Conservation (phyloP, 2,888 invertebrate genomes). For the Epistrophe eligans region DNA sequence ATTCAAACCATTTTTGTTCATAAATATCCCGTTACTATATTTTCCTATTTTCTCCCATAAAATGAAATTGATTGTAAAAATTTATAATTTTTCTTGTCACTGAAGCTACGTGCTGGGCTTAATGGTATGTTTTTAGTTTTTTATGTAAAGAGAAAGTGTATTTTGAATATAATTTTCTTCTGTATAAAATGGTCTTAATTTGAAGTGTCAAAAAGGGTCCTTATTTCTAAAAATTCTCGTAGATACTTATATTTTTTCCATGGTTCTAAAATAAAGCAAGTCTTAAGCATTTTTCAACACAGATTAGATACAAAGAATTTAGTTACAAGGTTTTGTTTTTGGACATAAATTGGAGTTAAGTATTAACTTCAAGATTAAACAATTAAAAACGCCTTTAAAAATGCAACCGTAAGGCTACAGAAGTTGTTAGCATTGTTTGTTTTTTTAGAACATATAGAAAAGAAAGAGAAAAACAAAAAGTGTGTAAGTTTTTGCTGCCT, state of each 20-base stretch:
- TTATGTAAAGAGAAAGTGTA: conserved; percentile 6
- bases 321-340: conserved; percentile 40
- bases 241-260: neutral
- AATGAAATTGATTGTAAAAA: too few relatives aligned
- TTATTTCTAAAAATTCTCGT: neutral
- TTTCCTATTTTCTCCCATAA: too few relatives aligned
- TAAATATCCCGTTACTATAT: too few relatives aligned
- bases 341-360: conserved; percentile 54
- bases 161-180: conserved; percentile 19
- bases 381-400: conserved; percentile 29
- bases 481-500: conserved; percentile 50
- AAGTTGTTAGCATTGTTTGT: conserved; percentile 46
- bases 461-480: conserved; percentile 45
- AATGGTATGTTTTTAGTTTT: neutral
- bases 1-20: too few relatives aligned
- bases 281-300: conserved; percentile 57
- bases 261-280: conserved; percentile 38
- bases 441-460: conserved; percentile 51
- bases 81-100: neutral
- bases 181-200: neutral
- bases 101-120: neutral
- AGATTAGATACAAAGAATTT: conserved; percentile 64
- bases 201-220: neutral
- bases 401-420: conserved; percentile 37
- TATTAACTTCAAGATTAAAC: conserved; percentile 38